These are phyloP conservation scores for Netelia inedita DNA, from an alignment of 2,888 invertebrate species.

Conservation along the genomic window DNA sequence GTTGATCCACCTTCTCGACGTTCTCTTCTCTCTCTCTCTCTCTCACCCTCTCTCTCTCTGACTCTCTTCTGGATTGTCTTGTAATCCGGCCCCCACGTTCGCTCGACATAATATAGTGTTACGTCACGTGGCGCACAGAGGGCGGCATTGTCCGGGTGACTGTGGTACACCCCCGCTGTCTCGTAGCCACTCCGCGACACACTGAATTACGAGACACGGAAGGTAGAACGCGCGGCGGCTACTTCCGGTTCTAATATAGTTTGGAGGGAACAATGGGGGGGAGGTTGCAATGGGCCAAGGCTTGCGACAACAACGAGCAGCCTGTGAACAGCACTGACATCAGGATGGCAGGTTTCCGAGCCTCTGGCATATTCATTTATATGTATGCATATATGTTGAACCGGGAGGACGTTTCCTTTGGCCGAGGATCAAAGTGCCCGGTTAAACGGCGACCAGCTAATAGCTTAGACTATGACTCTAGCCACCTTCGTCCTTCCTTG, in stretches of 20 bases:
- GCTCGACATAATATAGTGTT: slow-evolving; percentile 72
- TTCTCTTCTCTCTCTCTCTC: slow-evolving; percentile 22
- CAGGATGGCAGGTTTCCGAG: slow-evolving; percentile 51
- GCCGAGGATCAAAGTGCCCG: slow-evolving; percentile 81
- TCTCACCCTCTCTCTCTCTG: not conserved
- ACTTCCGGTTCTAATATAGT: slow-evolving; percentile 85
- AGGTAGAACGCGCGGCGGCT: slow-evolving; percentile 83
- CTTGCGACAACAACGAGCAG: slow-evolving; percentile 69
- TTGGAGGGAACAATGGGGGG: slow-evolving; percentile 81
- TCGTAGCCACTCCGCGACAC: slow-evolving; percentile 78
- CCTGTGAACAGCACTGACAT: slow-evolving; percentile 58
- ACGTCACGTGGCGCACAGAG: slow-evolving; percentile 74
- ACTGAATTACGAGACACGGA: slow-evolving; percentile 84
- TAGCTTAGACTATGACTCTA: slow-evolving; percentile 34
- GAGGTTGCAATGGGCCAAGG: slow-evolving; percentile 82
- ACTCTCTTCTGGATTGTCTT: slow-evolving; percentile 51
- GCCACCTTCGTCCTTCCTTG: slow-evolving; percentile 37
- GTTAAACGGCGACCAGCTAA: slow-evolving; percentile 72
- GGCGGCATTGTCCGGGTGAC: slow-evolving; percentile 68
- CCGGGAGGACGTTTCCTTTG: slow-evolving; percentile 73
- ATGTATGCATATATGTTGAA: slow-evolving; percentile 10
- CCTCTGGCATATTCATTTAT: slow-evolving; percentile 14
- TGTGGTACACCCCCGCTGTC: slow-evolving; percentile 61
- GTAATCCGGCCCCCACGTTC: slow-evolving; percentile 31
- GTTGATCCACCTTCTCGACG: slow-evolving; percentile 22